Base-by-base conservation (phyloP, 2,888 invertebrate species). In the Thera britannica region DNA sequence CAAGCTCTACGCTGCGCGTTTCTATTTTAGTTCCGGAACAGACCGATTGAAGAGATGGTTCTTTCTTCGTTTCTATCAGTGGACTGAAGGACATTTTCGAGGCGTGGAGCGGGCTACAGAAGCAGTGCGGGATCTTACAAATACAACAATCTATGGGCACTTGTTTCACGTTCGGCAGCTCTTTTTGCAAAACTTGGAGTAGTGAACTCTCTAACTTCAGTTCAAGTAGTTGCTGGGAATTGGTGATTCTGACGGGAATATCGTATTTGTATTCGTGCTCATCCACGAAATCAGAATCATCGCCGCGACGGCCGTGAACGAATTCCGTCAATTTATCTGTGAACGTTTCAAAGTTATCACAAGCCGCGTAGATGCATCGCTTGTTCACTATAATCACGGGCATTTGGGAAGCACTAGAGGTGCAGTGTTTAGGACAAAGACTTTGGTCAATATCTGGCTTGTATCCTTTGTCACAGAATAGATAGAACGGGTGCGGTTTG, bases 311-410 rank as follows among this genome's bases (percentile, higher is more conserved):
- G 0, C 86, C 86, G n/a, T 83, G 73, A 9, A 90, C 72, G 64
- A 82, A 89, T 11, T 83, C 76, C n/a, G 81, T 81, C 23, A 91
- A 75, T 80, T 88, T 88, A 56, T 88, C 82, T 5, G 84, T 81
- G 57, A 87, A 90, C 58, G 81, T 73, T 51, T 87, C 82, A 36
- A 90, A 84, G 73, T 90, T 91, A 66, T 93, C 89, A 64, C 93
- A 93, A 36, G 88, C 88, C 0, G 90, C 83, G 71, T 93, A 93
- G 11, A 93, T 83, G 56, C 79, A 89, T 67, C 78, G 81, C 68
- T 91, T 89, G 73, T 93, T 93, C 23, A 93, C 78, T 2, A 93
- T 78, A 11, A 93, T 80, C 0, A 89, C 90, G 2, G 93, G 93
- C 2, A 92, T 68, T 57, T 86, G 87, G 0, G 88, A 85, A 2